phyloP scores from a whole-genome alignment of 1,140 invertebrate species.

The Rhopalosiphum maidis region DNA sequence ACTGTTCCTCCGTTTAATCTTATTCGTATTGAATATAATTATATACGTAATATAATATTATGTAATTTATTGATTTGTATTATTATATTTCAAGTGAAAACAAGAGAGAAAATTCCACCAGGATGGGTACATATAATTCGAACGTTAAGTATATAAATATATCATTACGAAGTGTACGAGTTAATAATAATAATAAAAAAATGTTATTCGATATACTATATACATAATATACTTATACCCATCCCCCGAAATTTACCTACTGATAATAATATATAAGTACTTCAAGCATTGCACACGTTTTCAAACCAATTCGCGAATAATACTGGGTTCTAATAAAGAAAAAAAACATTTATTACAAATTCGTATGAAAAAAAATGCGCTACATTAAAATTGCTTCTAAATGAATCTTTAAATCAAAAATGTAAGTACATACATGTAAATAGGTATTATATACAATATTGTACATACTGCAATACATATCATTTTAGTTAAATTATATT shows the following conservation, averaged over 20 bases:
- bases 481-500: not conserved
- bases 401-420: not conserved
- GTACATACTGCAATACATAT: not conserved
- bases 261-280: constrained; percentile 28
- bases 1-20: not conserved
- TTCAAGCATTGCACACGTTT: constrained; percentile 31
- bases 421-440: not conserved
- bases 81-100: not conserved
- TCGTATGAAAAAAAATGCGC: not conserved
- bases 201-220: not conserved
- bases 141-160: constrained; percentile 5
- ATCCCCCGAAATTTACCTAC: constrained; percentile 28
- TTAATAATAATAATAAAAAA: not conserved
- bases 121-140: constrained; percentile 19
- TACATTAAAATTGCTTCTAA: constrained; percentile 11
- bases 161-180: not conserved
- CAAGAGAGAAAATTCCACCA: constrained; percentile 38
- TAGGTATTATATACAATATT: not conserved
- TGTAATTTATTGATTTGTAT: not conserved
- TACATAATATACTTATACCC: constrained; percentile 13
- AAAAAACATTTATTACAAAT: not conserved
- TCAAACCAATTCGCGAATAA: constrained; percentile 7
- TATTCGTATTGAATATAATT: not conserved
- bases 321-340: constrained; percentile 25
- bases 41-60: not conserved